A percentile compares a stretch with the other conserved stretches of the same genome.
These are phyloP conservation scores for Colletes latitarsis DNA, from an alignment of 1,140 invertebrate genomes.

Conservation along the genomic window DNA sequence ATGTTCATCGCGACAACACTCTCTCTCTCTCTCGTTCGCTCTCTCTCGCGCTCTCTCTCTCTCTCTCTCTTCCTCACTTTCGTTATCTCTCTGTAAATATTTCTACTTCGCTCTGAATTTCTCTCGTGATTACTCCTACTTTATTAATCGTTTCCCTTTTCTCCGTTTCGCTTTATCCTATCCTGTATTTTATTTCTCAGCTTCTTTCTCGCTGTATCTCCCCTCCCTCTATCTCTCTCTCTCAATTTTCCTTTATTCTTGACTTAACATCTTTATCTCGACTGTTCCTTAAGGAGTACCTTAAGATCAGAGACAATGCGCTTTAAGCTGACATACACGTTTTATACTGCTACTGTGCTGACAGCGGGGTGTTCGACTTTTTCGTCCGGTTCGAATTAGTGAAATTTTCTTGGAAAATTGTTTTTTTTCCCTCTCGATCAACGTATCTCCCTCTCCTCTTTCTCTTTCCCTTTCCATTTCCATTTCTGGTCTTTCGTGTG, in stretches of 20 bases:
- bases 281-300: constrained; percentile 39
- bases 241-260: constrained; percentile 15
- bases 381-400: not conserved
- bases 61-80: constrained; percentile 25
- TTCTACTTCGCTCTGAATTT: constrained; percentile 65
- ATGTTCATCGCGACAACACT: constrained; percentile 41
- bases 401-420: not conserved
- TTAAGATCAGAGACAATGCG: constrained; percentile 74
- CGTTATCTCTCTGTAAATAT: constrained; percentile 44
- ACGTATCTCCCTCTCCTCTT: not conserved
- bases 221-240: constrained; percentile 52
- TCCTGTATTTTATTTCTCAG: constrained; percentile 40
- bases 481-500: not conserved
- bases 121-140: constrained; percentile 37
- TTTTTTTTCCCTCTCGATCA: not conserved
- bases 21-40: constrained; percentile 52
- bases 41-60: constrained; percentile 11
- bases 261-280: constrained; percentile 59
- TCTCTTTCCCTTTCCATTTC: not conserved
- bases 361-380: constrained; percentile 64
- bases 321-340: constrained; percentile 72
- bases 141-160: constrained; percentile 45
- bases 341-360: constrained; percentile 50
- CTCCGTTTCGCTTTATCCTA: constrained; percentile 61
- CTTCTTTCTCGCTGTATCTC: constrained; percentile 1